phyloP scores from a whole-genome alignment of 2,113 vertebrate species.

The Jaculus jaculus region DNA sequence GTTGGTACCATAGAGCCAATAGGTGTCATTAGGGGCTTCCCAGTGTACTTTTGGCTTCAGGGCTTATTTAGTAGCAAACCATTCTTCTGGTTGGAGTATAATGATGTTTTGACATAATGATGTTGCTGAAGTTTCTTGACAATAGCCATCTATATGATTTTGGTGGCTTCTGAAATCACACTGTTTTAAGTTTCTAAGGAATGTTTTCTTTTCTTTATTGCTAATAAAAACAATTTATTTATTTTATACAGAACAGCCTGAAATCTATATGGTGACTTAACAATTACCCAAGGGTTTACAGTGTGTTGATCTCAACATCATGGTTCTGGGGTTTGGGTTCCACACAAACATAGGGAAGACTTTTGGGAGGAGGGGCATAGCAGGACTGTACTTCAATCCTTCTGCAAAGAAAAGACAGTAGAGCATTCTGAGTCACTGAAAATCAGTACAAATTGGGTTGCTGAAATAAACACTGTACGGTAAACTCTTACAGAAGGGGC shows the following conservation, averaged over 20 bases:
- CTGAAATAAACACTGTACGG: conserved; percentile 55
- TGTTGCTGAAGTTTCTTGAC: no score
- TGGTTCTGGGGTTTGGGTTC: conserved; percentile 63
- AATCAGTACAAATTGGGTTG: conserved; percentile 67
- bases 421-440: conserved; percentile 73
- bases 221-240: conserved; percentile 87
- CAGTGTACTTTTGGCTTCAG: no score
- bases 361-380: conserved; percentile 59
- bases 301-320: conserved; percentile 69
- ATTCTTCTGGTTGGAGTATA: no score
- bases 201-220: conserved; percentile 19
- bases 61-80: no score
- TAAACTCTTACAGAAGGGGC: conserved; percentile 19
- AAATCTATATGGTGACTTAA: conserved; percentile 78
- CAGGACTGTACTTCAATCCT: conserved; percentile 84
- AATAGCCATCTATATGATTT: no score
- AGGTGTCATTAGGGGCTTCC: no score
- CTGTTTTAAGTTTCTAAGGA: no score
- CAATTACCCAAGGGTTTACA: conserved; percentile 73
- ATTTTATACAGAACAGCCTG: conserved; percentile 88
- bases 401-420: conserved; percentile 75
- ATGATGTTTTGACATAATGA: no score
- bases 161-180: no score
- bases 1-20: no score
- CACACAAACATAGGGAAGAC: conserved; percentile 77